phyloP scores from a whole-genome alignment of 2,888 invertebrate genomes.

The Drosophila melanosoma region DNA sequence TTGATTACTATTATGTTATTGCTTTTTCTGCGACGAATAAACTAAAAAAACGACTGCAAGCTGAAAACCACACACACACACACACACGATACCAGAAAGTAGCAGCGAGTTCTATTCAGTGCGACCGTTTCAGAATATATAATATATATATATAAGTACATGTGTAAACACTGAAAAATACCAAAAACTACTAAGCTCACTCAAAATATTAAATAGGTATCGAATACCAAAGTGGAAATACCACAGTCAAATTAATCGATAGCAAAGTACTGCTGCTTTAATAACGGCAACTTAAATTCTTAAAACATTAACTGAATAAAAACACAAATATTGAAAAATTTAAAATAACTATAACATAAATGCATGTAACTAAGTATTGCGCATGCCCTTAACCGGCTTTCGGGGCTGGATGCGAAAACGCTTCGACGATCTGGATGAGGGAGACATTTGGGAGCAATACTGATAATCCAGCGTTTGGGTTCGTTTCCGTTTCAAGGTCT shows the following conservation, averaged over 20 bases:
- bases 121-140: conserved; percentile 20
- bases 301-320: not conserved
- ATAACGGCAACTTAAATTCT: not conserved
- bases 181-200: not conserved
- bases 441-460: conserved; percentile 49
- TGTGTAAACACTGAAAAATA: not conserved
- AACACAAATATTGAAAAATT: not conserved
- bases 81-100: conserved; percentile 13
- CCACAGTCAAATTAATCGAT: not conserved
- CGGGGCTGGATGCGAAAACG: conserved; percentile 83
- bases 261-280: not conserved
- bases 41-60: conserved; percentile 23
- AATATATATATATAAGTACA: not conserved
- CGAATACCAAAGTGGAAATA: not conserved
- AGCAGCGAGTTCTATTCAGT: conserved; percentile 27
- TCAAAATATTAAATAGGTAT: not conserved
- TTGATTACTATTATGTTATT: not conserved
- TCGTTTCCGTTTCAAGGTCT: conserved; percentile 80
- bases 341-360: not conserved
- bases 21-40: conserved; percentile 12
- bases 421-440: conserved; percentile 77
- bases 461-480: conserved; percentile 76
- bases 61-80: conserved; percentile 32
- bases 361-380: conserved; percentile 60
- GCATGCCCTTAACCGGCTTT: conserved; percentile 83